Conservation (phyloP, 2,797 vertebrate genomes). For the Enteromius mattozi region DNA sequence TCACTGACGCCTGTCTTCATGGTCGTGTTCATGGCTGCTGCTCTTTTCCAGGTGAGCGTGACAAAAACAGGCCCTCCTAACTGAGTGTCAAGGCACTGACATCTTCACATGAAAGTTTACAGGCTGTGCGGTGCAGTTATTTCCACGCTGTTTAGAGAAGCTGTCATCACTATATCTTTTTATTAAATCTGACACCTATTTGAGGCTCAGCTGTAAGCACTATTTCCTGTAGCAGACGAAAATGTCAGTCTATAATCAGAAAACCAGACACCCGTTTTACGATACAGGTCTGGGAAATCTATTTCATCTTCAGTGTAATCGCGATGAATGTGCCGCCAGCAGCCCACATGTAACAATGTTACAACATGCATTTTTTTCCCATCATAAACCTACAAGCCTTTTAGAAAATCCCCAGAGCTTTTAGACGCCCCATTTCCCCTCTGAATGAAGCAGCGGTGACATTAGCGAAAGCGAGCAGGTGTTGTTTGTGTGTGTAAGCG, state of each 20-base stretch:
- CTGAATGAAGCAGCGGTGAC: neutral
- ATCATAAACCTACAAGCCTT: constrained; percentile 28
- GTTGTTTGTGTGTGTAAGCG: constrained; percentile 7
- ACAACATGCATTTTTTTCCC: neutral
- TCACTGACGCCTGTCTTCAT: constrained; percentile 91
- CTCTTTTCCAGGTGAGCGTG: constrained; percentile 89
- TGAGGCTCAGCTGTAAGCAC: constrained; percentile 1
- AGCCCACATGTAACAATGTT: neutral
- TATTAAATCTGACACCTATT: constrained; percentile 33
- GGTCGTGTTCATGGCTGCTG: constrained; percentile 88
- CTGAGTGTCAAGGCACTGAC: neutral
- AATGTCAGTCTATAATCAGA: constrained; percentile 33
- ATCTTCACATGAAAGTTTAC: neutral
- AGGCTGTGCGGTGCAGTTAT: neutral
- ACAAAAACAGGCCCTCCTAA: neutral
- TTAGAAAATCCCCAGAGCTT: constrained; percentile 28
- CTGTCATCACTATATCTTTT: neutral
- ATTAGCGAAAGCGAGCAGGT: neutral
- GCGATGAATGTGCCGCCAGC: constrained; percentile 2
- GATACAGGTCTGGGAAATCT: neutral
- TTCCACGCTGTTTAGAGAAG: constrained; percentile 12
- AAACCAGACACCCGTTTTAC: constrained; percentile 21
- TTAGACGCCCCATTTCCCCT: constrained; percentile 7
- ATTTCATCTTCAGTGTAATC: constrained; percentile 19
- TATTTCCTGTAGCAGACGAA: constrained; percentile 4